Evolutionary conservation across 2,888 invertebrate species (phyloP), one percentile per base, ranked within the genome.

Genomic region (Ephialtes manifestator): DNA sequence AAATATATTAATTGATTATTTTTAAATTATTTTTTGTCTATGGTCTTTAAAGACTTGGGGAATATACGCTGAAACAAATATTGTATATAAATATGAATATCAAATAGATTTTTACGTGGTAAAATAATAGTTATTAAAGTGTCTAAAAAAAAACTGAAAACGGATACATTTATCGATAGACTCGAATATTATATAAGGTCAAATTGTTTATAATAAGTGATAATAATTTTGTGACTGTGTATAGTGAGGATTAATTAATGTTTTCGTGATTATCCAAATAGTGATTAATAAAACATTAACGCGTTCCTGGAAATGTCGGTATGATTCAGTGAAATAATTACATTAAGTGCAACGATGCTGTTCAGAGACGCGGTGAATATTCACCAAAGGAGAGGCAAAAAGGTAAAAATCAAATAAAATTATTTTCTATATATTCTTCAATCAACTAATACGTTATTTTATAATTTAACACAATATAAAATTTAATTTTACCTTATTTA

Each of bases 1-100:
- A 20, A 18, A 3, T n/a, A 28, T 4, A 15, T n/a, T 60, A 28
- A 46, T 39, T 58, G 7, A 72, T 58, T 43, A 24, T 20, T 15
- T 46, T 43, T 28, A n/a, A n/a, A n/a, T 43, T 10, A n/a, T 20
- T 31, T 20, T 31, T 58, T 28, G 1, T 51, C n/a, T 35, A 60
- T 74, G 43, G 58, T 58, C 72, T 74, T 74, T n/a, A 60, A 58
- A 7, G 28, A 74, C 58, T 46, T 58, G 72, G 74, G 48, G 60
- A 75, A 75, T 63, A 60, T 75, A 75, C 74, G 74, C 74, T 75
- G 74, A 60, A 75, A 75, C 31, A 35, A 35, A 43, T 63, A 75
- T 60, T 58, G 53, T 24, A 60, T 43, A 58, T 43, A 72, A 24
- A 72, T 58, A 58, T 55, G 20, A 53, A 51, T 39, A 75, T 48